phyloP scores from a whole-genome alignment of 92 coral and sea anemone species.

The Scolanthus callimorphus region DNA sequence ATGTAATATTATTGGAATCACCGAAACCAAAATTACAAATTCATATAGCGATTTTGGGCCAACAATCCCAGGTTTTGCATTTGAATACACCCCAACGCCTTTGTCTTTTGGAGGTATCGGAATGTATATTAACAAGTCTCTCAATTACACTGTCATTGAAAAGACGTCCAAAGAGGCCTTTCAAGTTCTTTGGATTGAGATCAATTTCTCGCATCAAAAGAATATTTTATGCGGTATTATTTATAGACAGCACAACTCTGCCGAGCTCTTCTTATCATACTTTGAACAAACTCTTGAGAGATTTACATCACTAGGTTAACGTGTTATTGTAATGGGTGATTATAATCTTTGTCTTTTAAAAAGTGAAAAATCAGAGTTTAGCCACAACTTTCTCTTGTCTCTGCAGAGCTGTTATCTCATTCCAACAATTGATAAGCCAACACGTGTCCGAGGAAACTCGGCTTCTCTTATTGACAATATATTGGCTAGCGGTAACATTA shows the following conservation, averaged over 20 bases:
- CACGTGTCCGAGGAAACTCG: constrained; percentile 37
- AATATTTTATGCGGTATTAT: constrained; percentile 15
- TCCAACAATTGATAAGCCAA: constrained; percentile 56
- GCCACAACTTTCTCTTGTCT: constrained; percentile 35
- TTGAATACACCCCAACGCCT: too few species aligned
- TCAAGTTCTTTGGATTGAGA: too few species aligned
- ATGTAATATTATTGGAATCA: constrained; percentile 26
- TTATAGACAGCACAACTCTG: constrained; percentile 16
- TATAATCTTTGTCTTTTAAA: constrained; percentile 36
- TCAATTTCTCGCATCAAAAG: background rate
- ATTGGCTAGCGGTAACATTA: constrained; percentile 30
- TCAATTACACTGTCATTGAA: too few species aligned
- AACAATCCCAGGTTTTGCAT: constrained; percentile 19
- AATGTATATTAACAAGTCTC: too few species aligned
- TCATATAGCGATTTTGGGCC: constrained; percentile 28
- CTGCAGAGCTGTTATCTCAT: constrained; percentile 44
- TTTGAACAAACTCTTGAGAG: constrained; percentile 10
- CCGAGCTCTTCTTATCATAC: background rate
- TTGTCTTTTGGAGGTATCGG: too few species aligned
- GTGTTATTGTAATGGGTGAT: constrained; percentile 39
- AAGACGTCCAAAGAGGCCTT: constrained; percentile 16
- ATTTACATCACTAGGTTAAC: constrained; percentile 8
- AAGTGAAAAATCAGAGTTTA: constrained; percentile 28
- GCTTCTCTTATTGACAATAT: constrained; percentile 44
- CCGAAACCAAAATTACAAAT: constrained; percentile 40